These are phyloP conservation scores for Eupithecia dodoneata DNA, from an alignment of 2,888 invertebrate genomes.

Conservation along the genomic window DNA sequence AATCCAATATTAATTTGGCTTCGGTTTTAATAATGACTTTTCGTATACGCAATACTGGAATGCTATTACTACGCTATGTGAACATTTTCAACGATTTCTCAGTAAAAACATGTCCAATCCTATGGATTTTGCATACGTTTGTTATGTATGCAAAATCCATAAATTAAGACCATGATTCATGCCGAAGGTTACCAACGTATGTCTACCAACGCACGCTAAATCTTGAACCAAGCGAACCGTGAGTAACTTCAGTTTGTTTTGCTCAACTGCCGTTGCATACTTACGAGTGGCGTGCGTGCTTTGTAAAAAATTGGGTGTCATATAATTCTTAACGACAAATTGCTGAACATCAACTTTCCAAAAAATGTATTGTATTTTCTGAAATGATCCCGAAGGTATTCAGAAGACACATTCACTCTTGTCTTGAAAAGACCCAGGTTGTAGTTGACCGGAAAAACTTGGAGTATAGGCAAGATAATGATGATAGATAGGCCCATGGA, in stretches of 20 bases:
- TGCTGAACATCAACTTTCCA: not conserved
- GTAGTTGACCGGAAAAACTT: not conserved
- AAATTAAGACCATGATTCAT: not conserved
- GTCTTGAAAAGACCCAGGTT: not conserved
- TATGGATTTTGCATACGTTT: no score
- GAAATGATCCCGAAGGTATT: not conserved
- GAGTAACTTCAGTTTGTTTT: slow-evolving; percentile 29
- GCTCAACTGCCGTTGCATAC: slow-evolving; percentile 39
- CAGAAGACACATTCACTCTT: not conserved
- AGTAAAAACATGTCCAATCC: not conserved
- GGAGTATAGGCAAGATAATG: not conserved
- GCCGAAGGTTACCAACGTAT: not conserved
- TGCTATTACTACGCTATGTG: not conserved
- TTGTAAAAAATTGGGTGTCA: no score
- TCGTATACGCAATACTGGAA: not conserved
- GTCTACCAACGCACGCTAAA: slow-evolving; percentile 12
- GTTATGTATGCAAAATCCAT: not conserved
- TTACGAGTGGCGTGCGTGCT: slow-evolving; percentile 24
- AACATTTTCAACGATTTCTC: not conserved
- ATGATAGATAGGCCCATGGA: not conserved
- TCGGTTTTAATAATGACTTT: not conserved
- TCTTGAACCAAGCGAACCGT: slow-evolving; percentile 17
- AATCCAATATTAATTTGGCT: not conserved
- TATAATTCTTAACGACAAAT: not conserved
- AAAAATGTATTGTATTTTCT: not conserved